Evolutionary conservation across 2,888 invertebrate genomes (phyloP), one percentile per base, ranked within the genome.

Genomic region (Mylabris sibirica): DNA sequence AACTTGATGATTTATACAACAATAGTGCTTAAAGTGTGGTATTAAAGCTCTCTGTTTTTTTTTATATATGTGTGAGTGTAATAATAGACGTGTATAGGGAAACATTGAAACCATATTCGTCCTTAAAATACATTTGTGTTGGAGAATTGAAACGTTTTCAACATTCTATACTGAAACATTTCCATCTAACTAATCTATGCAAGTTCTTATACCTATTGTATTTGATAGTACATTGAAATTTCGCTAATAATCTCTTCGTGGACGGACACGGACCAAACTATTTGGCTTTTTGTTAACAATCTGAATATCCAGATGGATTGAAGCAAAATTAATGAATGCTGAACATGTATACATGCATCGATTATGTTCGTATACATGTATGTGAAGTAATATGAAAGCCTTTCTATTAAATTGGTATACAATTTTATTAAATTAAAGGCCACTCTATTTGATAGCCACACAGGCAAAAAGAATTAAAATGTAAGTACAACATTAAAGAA

Each of bases 141-240:
- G 9, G 12, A 1, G 17, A 44, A 44, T 11, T 44, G 44, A n/a
- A 44, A 44, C 44, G 49, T 49, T 49, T 49, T 20, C 49, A 49
- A 49, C 49, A 20, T 9, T 20, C n/a, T 20, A 20, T 20, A 49
- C 49, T 20, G 8, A 49, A 49, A 44, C 17, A 8, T 17, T 44
- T n/a, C 4, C 5, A 49, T 20, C 49, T 17, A n/a, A 17, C 22
- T 30, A 60, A 60, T 60, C 34, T 60, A 35, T 60, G 35, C 60
- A 60, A 60, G 60, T 60, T 60, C 60, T 12, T 35, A n/a, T n/a
- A 35, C 34, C 35, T 60, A 35, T 17, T 60, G 34, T 35, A 8
- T 20, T 49, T 35, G 60, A 60, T 60, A 60, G 60, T 8, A 17
- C 60, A 35, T 60, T 60, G 26, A 35, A 30, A 30, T 60, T 35